Evolutionary conservation across 2,797 vertebrate genomes (phyloP).

Genomic region (Phataginus tricuspis): DNA sequence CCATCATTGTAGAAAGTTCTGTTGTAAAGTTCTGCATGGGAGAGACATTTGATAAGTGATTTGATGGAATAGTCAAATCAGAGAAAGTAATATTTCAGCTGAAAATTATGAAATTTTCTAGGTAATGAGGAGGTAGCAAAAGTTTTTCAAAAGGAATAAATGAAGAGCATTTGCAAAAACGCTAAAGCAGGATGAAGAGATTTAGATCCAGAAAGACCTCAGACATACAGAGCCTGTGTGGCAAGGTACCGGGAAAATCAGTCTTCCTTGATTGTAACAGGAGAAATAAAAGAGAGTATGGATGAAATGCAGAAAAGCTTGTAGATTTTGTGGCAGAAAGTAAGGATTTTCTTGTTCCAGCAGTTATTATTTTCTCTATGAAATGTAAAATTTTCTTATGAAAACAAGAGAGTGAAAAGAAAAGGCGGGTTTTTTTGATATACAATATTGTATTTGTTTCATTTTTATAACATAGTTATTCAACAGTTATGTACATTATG

Average conservation of each 20-base stretch:
- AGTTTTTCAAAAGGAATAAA: neutral
- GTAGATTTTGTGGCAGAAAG: neutral
- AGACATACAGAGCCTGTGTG: neutral
- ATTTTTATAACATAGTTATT: no score
- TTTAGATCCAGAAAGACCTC: neutral
- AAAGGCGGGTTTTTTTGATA: no score
- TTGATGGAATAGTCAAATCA: neutral
- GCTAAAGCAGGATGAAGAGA: neutral
- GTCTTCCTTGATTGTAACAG: neutral
- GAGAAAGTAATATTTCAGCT: neutral
- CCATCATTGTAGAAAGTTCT: neutral
- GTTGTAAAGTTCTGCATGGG: neutral
- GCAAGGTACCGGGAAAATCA: neutral
- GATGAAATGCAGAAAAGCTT: neutral
- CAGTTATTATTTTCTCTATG: neutral
- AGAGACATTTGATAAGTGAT: neutral
- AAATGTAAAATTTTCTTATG: neutral
- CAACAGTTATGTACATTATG: no score
- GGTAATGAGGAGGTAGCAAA: neutral
- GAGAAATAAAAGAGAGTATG: neutral
- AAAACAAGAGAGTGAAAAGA: neutral
- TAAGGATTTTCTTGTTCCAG: neutral
- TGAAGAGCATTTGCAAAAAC: neutral
- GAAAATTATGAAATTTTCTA: neutral
- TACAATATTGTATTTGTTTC: no score